These are phyloP conservation scores for Sphenopsis melanotis DNA, from an alignment of 2,797 vertebrate species.

Conservation along the genomic window DNA sequence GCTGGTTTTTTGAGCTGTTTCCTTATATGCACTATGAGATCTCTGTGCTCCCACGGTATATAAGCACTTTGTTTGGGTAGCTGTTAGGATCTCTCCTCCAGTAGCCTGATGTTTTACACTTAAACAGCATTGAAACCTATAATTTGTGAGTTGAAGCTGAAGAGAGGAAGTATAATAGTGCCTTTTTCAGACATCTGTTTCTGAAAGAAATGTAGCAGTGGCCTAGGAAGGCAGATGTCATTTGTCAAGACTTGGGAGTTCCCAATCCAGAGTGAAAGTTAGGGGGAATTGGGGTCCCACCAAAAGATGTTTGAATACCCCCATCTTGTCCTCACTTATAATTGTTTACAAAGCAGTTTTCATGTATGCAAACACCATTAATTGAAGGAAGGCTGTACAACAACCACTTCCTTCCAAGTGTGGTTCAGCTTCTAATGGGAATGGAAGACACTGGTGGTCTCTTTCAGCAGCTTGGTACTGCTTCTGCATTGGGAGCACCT, in stretches of 20 bases:
- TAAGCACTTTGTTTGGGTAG: neutral
- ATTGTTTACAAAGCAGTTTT: neutral
- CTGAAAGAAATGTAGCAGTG: neutral
- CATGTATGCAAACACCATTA: neutral
- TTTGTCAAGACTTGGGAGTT: neutral
- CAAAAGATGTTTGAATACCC: neutral
- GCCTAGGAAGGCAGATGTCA: neutral
- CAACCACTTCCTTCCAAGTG: neutral
- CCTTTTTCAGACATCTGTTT: neutral
- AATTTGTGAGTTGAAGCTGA: neutral
- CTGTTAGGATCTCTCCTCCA: neutral
- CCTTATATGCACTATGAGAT: neutral
- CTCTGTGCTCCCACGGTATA: neutral
- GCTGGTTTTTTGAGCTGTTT: neutral
- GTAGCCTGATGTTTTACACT: neutral
- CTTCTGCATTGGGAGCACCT: neutral
- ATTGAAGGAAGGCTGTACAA: neutral
- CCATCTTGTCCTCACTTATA: neutral
- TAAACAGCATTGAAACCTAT: neutral
- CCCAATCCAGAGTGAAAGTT: neutral
- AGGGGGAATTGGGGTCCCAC: no score
- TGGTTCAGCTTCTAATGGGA: neutral
- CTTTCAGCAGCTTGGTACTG: neutral
- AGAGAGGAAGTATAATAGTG: neutral
- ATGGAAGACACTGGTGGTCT: neutral